phyloP scores from a whole-genome alignment of 1,140 invertebrate genomes.

The Sycobia sp. region DNA sequence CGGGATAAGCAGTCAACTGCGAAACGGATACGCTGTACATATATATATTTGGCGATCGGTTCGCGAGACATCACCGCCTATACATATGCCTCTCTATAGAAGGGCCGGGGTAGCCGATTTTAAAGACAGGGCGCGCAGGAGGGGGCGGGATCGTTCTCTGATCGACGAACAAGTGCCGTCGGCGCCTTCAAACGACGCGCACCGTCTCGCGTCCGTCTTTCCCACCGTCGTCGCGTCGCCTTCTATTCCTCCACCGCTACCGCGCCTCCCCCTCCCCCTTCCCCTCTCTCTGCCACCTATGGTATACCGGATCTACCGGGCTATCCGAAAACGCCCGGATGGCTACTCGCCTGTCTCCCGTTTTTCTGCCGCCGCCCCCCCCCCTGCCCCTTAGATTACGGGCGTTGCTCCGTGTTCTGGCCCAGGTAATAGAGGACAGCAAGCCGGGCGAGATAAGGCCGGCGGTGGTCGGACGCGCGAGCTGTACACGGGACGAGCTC shows the following conservation, averaged over 20 bases:
- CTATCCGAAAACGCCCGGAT: conserved; percentile 46
- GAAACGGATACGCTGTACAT: too few species aligned
- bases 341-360: conserved; percentile 34
- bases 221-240: conserved; percentile 33
- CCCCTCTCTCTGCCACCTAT: conserved; percentile 30
- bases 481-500: too few species aligned
- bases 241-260: too few species aligned
- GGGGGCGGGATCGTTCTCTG: conserved; percentile 39
- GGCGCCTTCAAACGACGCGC: conserved; percentile 57
- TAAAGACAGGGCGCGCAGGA: not conserved
- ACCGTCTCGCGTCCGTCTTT: conserved; percentile 47
- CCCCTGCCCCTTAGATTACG: conserved; percentile 57
- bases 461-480: too few species aligned
- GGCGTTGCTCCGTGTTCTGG: conserved; percentile 35
- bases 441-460: too few species aligned
- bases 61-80: too few species aligned
- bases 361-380: too few species aligned
- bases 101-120: not conserved
- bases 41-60: too few species aligned
- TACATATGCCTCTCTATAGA: too few species aligned
- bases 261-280: too few species aligned
- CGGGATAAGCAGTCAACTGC: too few species aligned
- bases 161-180: conserved; percentile 61
- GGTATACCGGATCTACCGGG: conserved; percentile 6
- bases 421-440: too few species aligned